These are phyloP conservation scores for Nowickia ferox DNA, from an alignment of 2,888 invertebrate species.

Conservation along the genomic window DNA sequence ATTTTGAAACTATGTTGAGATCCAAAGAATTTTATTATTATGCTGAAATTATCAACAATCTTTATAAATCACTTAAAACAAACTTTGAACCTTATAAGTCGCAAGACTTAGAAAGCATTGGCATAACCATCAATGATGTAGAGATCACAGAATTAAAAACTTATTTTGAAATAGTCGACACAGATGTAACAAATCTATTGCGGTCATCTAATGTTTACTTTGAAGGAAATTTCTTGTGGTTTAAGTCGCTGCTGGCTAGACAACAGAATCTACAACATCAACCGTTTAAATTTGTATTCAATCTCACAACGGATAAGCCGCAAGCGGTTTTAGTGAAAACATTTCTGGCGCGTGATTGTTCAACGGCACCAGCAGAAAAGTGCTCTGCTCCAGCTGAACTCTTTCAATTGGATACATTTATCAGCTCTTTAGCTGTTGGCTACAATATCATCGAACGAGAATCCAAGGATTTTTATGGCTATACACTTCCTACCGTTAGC, in stretches of 20 bases:
- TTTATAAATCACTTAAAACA: slow-evolving; percentile 85
- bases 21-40: slow-evolving; percentile 88
- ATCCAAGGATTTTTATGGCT: slow-evolving; percentile 76
- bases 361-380: background rate
- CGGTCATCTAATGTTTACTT: slow-evolving; percentile 69
- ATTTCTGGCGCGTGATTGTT: slow-evolving; percentile 84
- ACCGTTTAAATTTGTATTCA: slow-evolving; percentile 85
- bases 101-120: slow-evolving; percentile 84
- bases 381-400: background rate
- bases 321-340: slow-evolving; percentile 85
- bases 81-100: slow-evolving; percentile 84
- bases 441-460: slow-evolving; percentile 78
- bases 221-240: slow-evolving; percentile 73
- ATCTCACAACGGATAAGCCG: slow-evolving; percentile 85
- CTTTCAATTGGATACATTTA: slow-evolving; percentile 85
- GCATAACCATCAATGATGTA: slow-evolving; percentile 86
- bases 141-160: slow-evolving; percentile 87
- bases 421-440: slow-evolving; percentile 85
- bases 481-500: slow-evolving; percentile 85
- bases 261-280: slow-evolving; percentile 88
- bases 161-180: slow-evolving; percentile 86
- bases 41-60: slow-evolving; percentile 85
- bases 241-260: slow-evolving; percentile 81
- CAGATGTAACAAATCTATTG: slow-evolving; percentile 84
- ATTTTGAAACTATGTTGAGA: slow-evolving; percentile 86